Evolutionary conservation across 2,797 vertebrate genomes (phyloP), one percentile per base, ranked within the genome.

Genomic region (Somateria mollissima): DNA sequence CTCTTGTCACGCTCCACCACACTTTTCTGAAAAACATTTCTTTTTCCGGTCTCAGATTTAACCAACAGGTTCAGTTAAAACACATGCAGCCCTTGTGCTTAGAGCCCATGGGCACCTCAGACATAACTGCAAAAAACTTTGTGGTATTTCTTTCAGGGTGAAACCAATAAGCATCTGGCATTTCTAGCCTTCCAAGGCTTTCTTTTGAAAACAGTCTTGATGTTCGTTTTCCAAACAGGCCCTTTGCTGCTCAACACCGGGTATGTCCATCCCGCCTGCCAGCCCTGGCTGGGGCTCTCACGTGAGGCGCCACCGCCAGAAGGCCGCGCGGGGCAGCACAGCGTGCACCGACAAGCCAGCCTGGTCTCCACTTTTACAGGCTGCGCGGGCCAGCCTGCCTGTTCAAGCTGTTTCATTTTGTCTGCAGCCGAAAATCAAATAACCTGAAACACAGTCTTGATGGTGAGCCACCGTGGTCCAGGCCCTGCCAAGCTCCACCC

Each of bases 341-440:
- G 54, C 2, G 0, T 2, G 2, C 0, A 0, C 72, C 24, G 84
- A 82, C 67, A 66, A 89, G 84, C 84, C 95, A 87, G 75, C 25
- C 17, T 30, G 27, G 84, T 90, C 92, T 92, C 84, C n/a, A 6
- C 74, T 77, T 94, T 95, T 66, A 92, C 43, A 84, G 95, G 84
- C 83, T 88, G 17, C 3, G 76, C 92, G 84, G 81, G 90, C 91
- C 84, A 51, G 92, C 62, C 95, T 66, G 96, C 93, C 90, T 62
- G 95, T 53, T 95, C 18, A 18, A 96, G 95, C 96, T 96, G 97
- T 96, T 97, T 95, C 96, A 90, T 96, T 94, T 90, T 84, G 87
- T 96, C 93, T 87, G 81, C 84, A 95, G 67, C 58, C 4, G 2
- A 95, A 94, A 97, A 84, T 85, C 95, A 82, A 96, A 95, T 82